A percentile compares a stretch with the other conserved stretches of the same genome.
These are phyloP conservation scores for Leptinotarsa rubiginosa DNA, from an alignment of 2,888 invertebrate genomes.

Conservation along the genomic window DNA sequence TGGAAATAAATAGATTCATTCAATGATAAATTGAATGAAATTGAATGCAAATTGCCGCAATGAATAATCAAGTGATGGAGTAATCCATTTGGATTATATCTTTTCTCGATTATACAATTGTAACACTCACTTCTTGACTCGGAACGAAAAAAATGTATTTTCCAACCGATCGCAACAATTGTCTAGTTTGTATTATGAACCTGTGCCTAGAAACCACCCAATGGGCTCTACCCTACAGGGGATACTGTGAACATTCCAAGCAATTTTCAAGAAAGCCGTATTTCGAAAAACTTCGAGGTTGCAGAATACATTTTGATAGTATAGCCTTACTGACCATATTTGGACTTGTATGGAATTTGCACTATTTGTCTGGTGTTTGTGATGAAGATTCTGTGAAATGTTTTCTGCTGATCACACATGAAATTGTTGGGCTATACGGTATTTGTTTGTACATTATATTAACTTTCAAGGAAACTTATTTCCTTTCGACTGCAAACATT, in stretches of 20 bases:
- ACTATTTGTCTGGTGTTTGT: background rate
- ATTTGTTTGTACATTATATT: background rate
- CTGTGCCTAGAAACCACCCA: background rate
- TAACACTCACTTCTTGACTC: background rate
- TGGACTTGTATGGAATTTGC: background rate
- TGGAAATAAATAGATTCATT: background rate
- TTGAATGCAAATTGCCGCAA: background rate
- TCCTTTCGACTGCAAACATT: background rate
- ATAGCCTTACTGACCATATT: background rate
- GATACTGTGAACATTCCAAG: background rate
- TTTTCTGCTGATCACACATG: background rate
- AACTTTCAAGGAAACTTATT: background rate
- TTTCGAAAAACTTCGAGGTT: background rate
- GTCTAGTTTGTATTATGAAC: background rate
- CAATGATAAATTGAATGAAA: constrained; percentile 1
- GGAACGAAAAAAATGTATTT: background rate
- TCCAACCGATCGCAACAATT: background rate
- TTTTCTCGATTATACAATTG: background rate
- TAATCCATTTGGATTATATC: background rate
- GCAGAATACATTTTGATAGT: background rate
- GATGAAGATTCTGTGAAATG: background rate
- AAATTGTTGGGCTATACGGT: background rate
- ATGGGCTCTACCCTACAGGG: background rate
- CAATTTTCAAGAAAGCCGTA: background rate
- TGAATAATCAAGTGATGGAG: background rate